These are phyloP conservation scores for Cephus sareptanus DNA, from an alignment of 2,888 invertebrate species.

Conservation along the genomic window DNA sequence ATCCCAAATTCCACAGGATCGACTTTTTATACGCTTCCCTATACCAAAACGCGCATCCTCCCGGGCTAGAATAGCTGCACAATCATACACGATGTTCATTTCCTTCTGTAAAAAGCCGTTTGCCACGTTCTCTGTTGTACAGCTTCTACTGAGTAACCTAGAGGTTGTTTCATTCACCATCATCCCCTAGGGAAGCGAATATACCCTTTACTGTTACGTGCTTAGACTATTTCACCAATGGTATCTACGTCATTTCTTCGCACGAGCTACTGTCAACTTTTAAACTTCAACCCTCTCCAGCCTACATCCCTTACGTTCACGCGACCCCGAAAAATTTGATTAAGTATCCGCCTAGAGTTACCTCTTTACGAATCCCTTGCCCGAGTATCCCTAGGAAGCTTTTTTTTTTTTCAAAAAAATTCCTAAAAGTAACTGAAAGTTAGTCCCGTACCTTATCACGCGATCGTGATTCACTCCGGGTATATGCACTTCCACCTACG, in stretches of 20 bases:
- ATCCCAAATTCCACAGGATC: not conserved
- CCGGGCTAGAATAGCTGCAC: not conserved
- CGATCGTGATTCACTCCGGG: not conserved
- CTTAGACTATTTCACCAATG: constrained; percentile 14
- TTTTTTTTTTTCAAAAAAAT: not conserved
- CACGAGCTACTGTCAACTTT: not conserved
- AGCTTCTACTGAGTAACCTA: constrained; percentile 35
- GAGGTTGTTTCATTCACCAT: constrained; percentile 40
- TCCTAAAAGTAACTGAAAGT: not conserved
- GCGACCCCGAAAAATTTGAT: not conserved
- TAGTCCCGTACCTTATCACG: not conserved
- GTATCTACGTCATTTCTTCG: not conserved
- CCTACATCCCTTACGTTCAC: not conserved
- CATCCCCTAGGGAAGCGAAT: constrained; percentile 19
- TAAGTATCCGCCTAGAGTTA: not conserved
- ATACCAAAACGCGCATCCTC: not conserved
- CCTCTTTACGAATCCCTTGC: not conserved
- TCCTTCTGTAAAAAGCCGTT: constrained; percentile 35
- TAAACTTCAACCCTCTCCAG: not conserved
- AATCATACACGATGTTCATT: not conserved
- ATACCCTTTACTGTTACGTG: constrained; percentile 36
- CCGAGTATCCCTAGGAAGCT: not conserved
- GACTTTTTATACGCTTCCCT: not conserved
- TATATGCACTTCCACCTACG: not conserved
- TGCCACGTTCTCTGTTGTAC: constrained; percentile 9